A percentile compares a stretch with the other conserved stretches of the same genome.
phyloP scores from a whole-genome alignment of 2,797 vertebrate species.

The Pangasius macronema region DNA sequence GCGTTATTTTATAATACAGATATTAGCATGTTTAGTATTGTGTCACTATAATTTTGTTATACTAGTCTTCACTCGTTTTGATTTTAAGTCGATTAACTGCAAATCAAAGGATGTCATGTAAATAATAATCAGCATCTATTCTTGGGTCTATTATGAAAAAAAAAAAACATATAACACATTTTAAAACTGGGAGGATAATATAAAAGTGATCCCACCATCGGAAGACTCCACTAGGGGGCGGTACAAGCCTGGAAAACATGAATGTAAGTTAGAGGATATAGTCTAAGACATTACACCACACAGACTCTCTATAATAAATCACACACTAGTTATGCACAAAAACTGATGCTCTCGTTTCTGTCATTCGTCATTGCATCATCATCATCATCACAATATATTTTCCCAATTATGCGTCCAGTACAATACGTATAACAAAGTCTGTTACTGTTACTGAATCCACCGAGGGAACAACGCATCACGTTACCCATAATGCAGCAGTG shows the following conservation, averaged over 20 bases:
- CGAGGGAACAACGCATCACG: slow-evolving; percentile 51
- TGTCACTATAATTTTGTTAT: no score
- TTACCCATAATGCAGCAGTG: slow-evolving; percentile 53
- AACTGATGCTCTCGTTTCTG: not conserved
- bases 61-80: no score
- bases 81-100: no score
- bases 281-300: no score
- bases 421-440: not conserved
- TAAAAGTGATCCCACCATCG: not conserved
- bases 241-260: slow-evolving; percentile 13
- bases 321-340: no score
- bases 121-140: not conserved
- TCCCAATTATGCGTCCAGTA: not conserved
- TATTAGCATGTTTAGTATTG: no score
- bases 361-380: not conserved
- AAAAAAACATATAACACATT: not conserved
- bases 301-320: no score
- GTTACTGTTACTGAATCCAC: slow-evolving; percentile 4
- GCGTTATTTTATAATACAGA: not conserved
- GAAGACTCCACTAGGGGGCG: slow-evolving; percentile 12
- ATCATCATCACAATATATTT: not conserved
- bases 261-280: no score
- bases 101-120: not conserved
- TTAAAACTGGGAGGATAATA: not conserved
- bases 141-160: not conserved